Evolutionary conservation across 2,797 vertebrate genomes (phyloP), one percentile per base, ranked within the genome.

Genomic region (Kryptolebias ocellatus): DNA sequence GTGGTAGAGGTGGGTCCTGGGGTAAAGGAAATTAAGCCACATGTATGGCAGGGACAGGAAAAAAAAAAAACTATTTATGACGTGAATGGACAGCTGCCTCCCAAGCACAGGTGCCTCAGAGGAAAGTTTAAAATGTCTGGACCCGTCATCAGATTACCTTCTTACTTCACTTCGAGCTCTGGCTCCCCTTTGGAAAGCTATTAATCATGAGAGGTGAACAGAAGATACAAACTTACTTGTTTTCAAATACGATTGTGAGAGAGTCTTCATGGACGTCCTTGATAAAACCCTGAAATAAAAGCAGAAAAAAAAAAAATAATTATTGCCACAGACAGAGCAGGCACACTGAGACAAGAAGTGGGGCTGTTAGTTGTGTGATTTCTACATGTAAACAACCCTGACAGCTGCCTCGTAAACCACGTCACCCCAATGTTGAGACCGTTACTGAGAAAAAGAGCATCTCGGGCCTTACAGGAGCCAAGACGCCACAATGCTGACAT

Each of bases 211-310:
- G 9, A 37, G 31, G 24, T 46, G n/a, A 16, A 45, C 15, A 58
- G 29, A 63, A n/a, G 73, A 8, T 18, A 15, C 7, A 64, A 56
- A 93, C 96, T 95, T 94, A 98, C 96, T 97, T 98, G 94, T 98
- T 97, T 92, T 96, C 96, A 88, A 97, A 98, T 76, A 95, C 94
- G 81, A 97, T 96, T 66, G 95, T 96, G 86, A 98, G 95, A 0
- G 96, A 96, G 86, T 97, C 96, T 90, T 97, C 96, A 4, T 97
- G 96, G 64, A 97, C 95, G 91, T 98, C 96, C 87, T 97, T 96
- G 87, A 97, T 95, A 88, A 93, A 96, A 67, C 95, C 96, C 96
- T 97, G 72, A 63, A 76, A 71, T 56, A 71, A 51, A 81, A 81
- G 27, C 39, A 70, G 28, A 83, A 31, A 78, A 64, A 79, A 24